These are phyloP conservation scores for Hirtodrosophila cameraria DNA, from an alignment of 2,888 invertebrate species.

Conservation along the genomic window DNA sequence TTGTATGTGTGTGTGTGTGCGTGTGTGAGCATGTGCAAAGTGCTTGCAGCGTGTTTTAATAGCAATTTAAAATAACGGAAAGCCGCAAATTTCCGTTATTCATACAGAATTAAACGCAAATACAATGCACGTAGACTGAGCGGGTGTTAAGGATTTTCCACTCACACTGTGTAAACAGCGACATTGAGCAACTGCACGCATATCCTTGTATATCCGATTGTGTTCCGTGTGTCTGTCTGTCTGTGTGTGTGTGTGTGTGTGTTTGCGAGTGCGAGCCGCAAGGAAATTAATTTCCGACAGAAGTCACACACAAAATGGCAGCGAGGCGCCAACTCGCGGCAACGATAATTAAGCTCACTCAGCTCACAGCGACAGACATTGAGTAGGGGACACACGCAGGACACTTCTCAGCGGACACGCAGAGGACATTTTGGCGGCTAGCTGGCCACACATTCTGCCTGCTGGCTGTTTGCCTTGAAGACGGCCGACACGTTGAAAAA, in stretches of 20 bases:
- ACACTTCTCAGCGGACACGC: not conserved
- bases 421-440: conserved; percentile 13
- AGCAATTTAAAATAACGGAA: conserved; percentile 76
- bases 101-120: conserved; percentile 75
- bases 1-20: conserved; percentile 5
- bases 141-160: conserved; percentile 30
- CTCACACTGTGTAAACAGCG: conserved; percentile 43
- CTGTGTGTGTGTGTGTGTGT: conserved; percentile 18
- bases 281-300: conserved; percentile 80
- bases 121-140: conserved; percentile 38
- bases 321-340: conserved; percentile 61
- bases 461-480: conserved; percentile 64
- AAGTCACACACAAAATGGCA: conserved; percentile 76
- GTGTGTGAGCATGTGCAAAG: conserved; percentile 31
- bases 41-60: conserved; percentile 63
- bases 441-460: conserved; percentile 26
- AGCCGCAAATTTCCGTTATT: conserved; percentile 77
- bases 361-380: conserved; percentile 35
- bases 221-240: no score
- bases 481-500: conserved; percentile 63
- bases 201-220: conserved; percentile 31
- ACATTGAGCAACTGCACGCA: conserved; percentile 32
- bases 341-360: conserved; percentile 73
- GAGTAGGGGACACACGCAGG: conserved; percentile 16
- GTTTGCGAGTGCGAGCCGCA: conserved; percentile 39